Evolutionary conservation across 2,113 vertebrate genomes (phyloP).

Genomic region (Platichthys flesus): DNA sequence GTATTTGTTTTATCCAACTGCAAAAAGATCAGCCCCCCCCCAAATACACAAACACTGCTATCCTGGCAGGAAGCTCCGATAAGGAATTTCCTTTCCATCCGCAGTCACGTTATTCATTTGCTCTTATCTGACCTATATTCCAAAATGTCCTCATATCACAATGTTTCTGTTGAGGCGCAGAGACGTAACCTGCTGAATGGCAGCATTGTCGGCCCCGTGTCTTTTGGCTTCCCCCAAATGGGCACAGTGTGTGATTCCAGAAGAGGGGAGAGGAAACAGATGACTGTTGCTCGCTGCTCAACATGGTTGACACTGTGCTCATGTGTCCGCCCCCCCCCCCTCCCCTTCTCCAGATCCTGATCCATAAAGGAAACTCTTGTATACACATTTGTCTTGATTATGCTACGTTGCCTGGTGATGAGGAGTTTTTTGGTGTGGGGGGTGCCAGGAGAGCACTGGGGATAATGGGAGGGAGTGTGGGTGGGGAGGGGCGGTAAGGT

Average conservation of each 20-base stretch:
- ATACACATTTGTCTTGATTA: conserved; percentile 81
- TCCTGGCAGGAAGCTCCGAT: conserved; percentile 58
- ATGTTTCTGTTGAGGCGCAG: conserved; percentile 26
- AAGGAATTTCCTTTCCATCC: conserved; percentile 39
- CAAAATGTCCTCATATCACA: conserved; percentile 25
- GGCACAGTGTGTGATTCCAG: conserved; percentile 50
- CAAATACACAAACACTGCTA: conserved; percentile 32
- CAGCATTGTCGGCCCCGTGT: conserved; percentile 53
- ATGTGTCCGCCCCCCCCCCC: conserved; percentile 43
- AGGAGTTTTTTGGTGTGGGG: conserved; percentile 44
- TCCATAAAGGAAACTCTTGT: conserved; percentile 80
- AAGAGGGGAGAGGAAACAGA: conserved; percentile 66
- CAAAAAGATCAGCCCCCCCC: conserved; percentile 5
- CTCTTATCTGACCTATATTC: conserved; percentile 46
- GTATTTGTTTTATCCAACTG: conserved; percentile 29
- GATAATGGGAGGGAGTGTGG: conserved; percentile 59
- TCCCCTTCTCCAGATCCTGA: conserved; percentile 43
- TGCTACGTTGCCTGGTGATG: conserved; percentile 78
- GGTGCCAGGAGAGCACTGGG: conserved; percentile 57
- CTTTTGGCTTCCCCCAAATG: conserved; percentile 53
- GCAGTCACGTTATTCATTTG: conserved; percentile 31
- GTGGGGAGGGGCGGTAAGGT: conserved; percentile 41
- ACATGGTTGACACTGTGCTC: conserved; percentile 61
- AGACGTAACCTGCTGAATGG: conserved; percentile 60
- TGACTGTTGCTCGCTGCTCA: conserved; percentile 41